A percentile compares a stretch with the other conserved stretches of the same genome.
Evolutionary conservation across 2,888 invertebrate genomes (phyloP).

Genomic region (Euzophera pinguis): DNA sequence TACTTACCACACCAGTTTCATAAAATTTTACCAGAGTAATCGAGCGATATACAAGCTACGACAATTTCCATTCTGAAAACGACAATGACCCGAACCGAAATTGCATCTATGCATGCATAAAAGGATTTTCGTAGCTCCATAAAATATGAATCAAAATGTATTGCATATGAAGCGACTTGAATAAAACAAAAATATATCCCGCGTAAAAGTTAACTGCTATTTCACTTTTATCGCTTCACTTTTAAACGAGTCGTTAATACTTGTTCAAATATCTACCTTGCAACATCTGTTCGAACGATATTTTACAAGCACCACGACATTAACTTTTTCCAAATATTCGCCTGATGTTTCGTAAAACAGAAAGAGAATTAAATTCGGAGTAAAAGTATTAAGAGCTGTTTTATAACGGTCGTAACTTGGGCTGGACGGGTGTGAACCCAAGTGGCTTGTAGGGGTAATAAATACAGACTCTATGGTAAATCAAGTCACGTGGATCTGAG

Average conservation of each 20-base stretch:
- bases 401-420: conserved; percentile 1
- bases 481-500: background rate
- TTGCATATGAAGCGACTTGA: conserved; percentile 5
- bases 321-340: conserved; percentile 16
- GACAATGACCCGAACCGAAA: background rate
- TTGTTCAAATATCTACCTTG: conserved; percentile 46
- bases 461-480: background rate
- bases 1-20: too few species aligned
- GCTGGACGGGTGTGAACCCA: background rate
- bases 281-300: conserved; percentile 63
- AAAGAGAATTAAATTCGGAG: conserved; percentile 16
- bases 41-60: background rate
- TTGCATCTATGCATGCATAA: conserved; percentile 6
- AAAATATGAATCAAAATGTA: conserved; percentile 11
- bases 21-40: background rate
- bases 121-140: conserved; percentile 3
- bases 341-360: conserved; percentile 21
- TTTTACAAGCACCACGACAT: conserved; percentile 54
- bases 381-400: conserved; percentile 8
- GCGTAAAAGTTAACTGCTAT: conserved; percentile 35
- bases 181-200: conserved; percentile 25
- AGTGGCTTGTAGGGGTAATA: background rate
- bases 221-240: conserved; percentile 38
- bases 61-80: background rate
- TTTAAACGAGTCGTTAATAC: conserved; percentile 55